These are phyloP conservation scores for Bombus cullumanus DNA, from an alignment of 1,140 invertebrate genomes.

Conservation along the genomic window DNA sequence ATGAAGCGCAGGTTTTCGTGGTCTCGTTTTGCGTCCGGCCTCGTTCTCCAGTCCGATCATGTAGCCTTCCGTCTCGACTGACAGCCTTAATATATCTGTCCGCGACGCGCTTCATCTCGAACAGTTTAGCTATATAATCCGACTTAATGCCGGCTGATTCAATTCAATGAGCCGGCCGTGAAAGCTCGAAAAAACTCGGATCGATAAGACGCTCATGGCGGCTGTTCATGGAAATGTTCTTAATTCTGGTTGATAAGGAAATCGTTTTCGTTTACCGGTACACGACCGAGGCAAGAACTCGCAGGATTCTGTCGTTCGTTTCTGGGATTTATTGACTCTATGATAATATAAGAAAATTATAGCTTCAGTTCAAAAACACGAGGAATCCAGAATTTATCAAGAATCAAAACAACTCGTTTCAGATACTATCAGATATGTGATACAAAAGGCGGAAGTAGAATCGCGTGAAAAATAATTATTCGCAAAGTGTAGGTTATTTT, in stretches of 20 bases:
- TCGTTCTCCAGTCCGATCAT: slow-evolving; percentile 33
- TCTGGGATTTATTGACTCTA: too few relatives aligned
- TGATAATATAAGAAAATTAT: too few relatives aligned
- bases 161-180: slow-evolving; percentile 48
- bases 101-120: slow-evolving; percentile 33
- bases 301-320: too few relatives aligned
- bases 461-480: too few relatives aligned
- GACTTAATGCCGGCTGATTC: slow-evolving; percentile 55
- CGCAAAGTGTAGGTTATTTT: too few relatives aligned
- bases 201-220: background rate
- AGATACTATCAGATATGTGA: too few relatives aligned
- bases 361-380: too few relatives aligned
- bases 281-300: background rate
- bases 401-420: too few relatives aligned
- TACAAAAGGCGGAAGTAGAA: too few relatives aligned
- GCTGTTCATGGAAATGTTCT: slow-evolving; percentile 24
- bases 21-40: slow-evolving; percentile 55
- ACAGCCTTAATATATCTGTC: slow-evolving; percentile 51
- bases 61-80: slow-evolving; percentile 44
- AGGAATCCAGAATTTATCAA: too few relatives aligned
- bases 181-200: slow-evolving; percentile 42
- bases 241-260: slow-evolving; percentile 32
- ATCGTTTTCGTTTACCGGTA: background rate
- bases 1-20: slow-evolving; percentile 50
- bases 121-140: slow-evolving; percentile 51